Base-by-base conservation (phyloP, 2,797 vertebrate species). In the Zenarchopterus dispar region DNA sequence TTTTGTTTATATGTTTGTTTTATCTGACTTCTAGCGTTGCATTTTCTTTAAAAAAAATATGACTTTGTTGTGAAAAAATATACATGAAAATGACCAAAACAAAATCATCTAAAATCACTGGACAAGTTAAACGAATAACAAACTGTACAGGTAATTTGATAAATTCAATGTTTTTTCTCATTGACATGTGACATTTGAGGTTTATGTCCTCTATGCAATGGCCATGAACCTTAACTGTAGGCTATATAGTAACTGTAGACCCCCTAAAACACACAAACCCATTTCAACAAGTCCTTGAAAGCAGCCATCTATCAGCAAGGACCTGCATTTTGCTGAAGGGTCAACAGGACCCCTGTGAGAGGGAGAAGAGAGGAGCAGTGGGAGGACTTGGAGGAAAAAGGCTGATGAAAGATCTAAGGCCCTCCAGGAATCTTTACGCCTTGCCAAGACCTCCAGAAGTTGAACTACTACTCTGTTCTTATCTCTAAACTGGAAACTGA, bases 391-490 rank as follows among this genome's bases (percentile, higher is more conserved):
- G 70, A 67, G 17, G 70, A 67, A 66, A 70, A 59, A 73, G 70
- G 60, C 55, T 63, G 72, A 84, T 80, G 75, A 88, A 89, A 89
- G 75, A 70, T 36, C 17, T 6, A 28, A 49, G 77, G 73, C 71
- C 82, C 77, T 80, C 70, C 61, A 84, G 73, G 74, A 83, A 65
- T 78, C 56, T 64, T 64, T 56, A 58, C 70, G 50, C 74, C 70
- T 86, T 42, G 8, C 58, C 47, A 50, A 70, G 62, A 66, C 54
- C 74, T 63, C 74, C 57, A 72, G 49, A 75, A 75, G 67, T 68
- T 70, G 39, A 73, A 67, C 62, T 65, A 58, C 65, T 75, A 70
- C 84, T 76, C 75, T 70, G 81, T 67, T 73, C 67, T 77, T 49
- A 60, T 73, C 49, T 67, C 59, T 62, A 18, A 16, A 31, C 52